Evolutionary conservation across 2,888 invertebrate genomes (phyloP), one percentile per base, ranked within the genome.

Genomic region (Conus canariensis): DNA sequence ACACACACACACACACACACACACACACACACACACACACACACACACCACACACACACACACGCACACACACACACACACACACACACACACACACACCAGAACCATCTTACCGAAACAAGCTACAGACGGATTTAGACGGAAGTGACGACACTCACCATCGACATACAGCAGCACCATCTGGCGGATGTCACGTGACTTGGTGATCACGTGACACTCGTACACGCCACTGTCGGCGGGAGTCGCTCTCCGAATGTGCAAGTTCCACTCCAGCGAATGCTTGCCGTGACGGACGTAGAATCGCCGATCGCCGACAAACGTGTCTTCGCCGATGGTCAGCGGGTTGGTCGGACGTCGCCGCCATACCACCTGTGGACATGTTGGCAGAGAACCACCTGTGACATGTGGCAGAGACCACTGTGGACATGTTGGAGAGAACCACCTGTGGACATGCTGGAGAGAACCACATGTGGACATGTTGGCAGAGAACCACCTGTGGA

Each of bases 201-300:
- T 91, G 0, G 94, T 93, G 90, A 93, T 94, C 85, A 94, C 93
- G 74, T 94, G 94, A 88, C 94, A 94, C 91, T 94, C 94, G 88
- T 94, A 94, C n/a, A 91, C 91, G 19, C 93, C 94, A 0, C 93
- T 92, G 90, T 94, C 93, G n/a, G 91, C 90, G 0, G 91, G 92
- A 58, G 92, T 92, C 7, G 93, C 94, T 83, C 94, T 92, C 85
- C 92, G 91, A 25, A 94, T 94, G 83, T 93, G 92, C 5, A 94
- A 92, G 86, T 94, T 93, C 94, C 94, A 94, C 88, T 93, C 92
- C 19, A 91, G 90, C 12, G 93, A 94, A 45, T 92, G 90, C 25
- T 92, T 91, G n/a, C 90, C 91, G 85, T 94, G 93, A 8, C 90
- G 89, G 2, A 93, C 93, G 77, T 92, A 91, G 83, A 93, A 92